These are phyloP conservation scores for Alethe diademata DNA, from an alignment of 2,113 vertebrate species.

Conservation along the genomic window DNA sequence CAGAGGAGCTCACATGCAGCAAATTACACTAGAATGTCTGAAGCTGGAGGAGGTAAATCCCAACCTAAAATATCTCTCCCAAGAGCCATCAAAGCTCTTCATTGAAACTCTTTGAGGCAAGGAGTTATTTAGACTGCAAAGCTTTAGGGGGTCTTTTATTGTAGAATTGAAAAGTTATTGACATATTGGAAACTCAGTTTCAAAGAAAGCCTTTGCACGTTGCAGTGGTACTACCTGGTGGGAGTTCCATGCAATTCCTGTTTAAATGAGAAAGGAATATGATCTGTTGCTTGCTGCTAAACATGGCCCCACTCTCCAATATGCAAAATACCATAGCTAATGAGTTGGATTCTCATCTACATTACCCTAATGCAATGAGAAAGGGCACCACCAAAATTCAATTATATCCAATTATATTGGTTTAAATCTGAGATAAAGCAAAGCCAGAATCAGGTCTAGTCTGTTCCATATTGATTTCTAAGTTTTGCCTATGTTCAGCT, in stretches of 20 bases:
- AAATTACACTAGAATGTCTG: neutral
- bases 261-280: neutral
- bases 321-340: neutral
- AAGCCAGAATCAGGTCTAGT: neutral
- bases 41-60: neutral
- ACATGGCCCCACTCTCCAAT: neutral
- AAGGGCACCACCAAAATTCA: neutral
- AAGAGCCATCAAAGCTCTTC: neutral
- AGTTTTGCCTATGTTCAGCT: neutral
- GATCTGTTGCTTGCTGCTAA: neutral
- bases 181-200: neutral
- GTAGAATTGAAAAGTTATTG: neutral
- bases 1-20: neutral
- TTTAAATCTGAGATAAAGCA: neutral
- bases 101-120: neutral
- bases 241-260: neutral
- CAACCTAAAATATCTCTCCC: neutral
- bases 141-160: neutral
- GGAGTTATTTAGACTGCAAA: slow-evolving; percentile 35
- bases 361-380: neutral
- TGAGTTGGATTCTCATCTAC: neutral
- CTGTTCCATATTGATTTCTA: neutral
- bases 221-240: neutral
- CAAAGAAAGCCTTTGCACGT: neutral
- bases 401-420: neutral